Base-by-base conservation (phyloP, 1,140 invertebrate genomes). In the Drosophila nikananu region DNA sequence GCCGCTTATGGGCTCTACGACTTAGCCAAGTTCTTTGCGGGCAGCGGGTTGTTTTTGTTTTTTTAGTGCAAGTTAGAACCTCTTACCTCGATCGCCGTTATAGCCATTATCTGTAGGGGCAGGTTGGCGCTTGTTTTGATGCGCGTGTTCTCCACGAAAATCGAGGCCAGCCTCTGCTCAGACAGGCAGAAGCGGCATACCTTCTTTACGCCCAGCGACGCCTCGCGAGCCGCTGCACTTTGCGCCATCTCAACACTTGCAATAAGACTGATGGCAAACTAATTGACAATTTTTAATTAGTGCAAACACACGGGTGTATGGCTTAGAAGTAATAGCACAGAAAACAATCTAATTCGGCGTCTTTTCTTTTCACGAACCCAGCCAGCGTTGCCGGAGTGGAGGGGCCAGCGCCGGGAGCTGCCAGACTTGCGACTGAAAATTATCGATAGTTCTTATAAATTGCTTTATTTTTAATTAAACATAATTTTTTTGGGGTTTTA, bases 181-280 rank as follows among this genome's bases (percentile, higher is more conserved):
- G 94, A 93, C 67, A 97, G 93, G 93, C 96, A 97, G 91, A 97
- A 96, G 80, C 96, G 94, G 91, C 96, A 97, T 65, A 96, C 94
- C 91, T 95, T 94, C 91, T 95, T 94, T 10, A 77, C 65, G 63
- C 75, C 72, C 51, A 93, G 65, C 58, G 89, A 80, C 2, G 46
- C 35, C 63, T 91, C 83, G 41, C 84, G 89, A 27, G 42, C 48
- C 1, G 10, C 42, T 17, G 49, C 25, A 35, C 49, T 52, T 75
- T 60, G 55, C 35, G 80, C 57, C 86, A 91, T 91, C 17, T 10
- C 61, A 32, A 7, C 42, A 17, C 19, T 10, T 71, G 10, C 35
- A 54, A 48, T 39, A 23, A 19, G 21, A 17, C 10, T 15, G 39
- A 8, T 25, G 5, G 12, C 3, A 7, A 30, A 13, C 3, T 52